Percentiles rank a stretch among this genome's conserved stretches.
Evolutionary conservation across 2,113 vertebrate genomes (phyloP).

Genomic region (Colossoma macropomum): DNA sequence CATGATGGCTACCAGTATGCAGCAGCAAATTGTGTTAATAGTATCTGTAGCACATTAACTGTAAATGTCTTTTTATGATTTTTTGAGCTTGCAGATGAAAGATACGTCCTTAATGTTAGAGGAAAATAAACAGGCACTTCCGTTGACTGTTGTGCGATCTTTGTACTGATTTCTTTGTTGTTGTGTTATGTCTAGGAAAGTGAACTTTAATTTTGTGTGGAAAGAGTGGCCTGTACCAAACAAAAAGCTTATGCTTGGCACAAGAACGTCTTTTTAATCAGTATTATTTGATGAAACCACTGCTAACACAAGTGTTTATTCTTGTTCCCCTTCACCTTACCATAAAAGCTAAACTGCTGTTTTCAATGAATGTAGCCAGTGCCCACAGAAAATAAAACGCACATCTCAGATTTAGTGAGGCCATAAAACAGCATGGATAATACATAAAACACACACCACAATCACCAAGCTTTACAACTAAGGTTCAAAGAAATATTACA

Average conservation of each 20-base stretch:
- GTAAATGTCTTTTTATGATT: background rate
- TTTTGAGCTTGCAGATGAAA: background rate
- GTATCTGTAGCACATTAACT: conserved; percentile 9
- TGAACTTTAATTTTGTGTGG: background rate
- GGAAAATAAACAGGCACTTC: background rate
- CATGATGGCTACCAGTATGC: background rate
- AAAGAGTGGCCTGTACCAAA: background rate
- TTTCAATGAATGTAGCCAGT: background rate
- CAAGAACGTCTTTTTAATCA: too few species aligned
- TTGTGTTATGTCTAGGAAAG: background rate
- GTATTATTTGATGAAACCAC: too few species aligned
- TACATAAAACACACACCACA: background rate
- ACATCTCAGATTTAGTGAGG: background rate
- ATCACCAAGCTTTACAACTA: background rate
- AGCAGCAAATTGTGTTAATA: conserved; percentile 19
- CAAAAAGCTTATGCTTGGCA: background rate
- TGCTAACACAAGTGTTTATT: too few species aligned
- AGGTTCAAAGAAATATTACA: background rate
- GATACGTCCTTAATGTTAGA: background rate
- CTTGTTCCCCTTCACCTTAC: background rate
- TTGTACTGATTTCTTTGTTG: background rate
- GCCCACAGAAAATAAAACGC: background rate
- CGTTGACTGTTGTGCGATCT: background rate
- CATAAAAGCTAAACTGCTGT: background rate
- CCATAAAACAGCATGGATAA: background rate